These are phyloP conservation scores for Actenoides hombroni DNA, from an alignment of 2,113 vertebrate genomes.

Conservation along the genomic window DNA sequence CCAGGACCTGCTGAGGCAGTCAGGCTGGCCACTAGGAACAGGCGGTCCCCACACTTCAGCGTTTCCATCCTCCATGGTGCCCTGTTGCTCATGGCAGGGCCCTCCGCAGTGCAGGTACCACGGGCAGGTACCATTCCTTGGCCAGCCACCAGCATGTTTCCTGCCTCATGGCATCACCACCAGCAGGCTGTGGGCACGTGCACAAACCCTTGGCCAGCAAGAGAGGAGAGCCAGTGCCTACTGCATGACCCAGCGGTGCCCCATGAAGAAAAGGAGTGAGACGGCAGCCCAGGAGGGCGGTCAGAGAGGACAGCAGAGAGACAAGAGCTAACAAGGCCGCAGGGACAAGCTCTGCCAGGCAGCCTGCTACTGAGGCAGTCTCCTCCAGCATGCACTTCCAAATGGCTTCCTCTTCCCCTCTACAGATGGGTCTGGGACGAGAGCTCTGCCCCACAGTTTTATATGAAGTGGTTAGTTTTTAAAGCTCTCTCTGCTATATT, in stretches of 20 bases:
- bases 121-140: neutral
- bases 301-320: neutral
- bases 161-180: neutral
- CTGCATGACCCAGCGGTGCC: neutral
- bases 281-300: neutral
- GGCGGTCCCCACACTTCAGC: neutral
- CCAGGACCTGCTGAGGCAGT: neutral
- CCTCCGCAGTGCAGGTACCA: fast-evolving
- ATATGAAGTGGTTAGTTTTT: neutral
- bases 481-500: neutral
- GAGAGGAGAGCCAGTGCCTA: neutral
- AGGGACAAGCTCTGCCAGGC: neutral
- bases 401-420: neutral
- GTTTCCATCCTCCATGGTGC: neutral
- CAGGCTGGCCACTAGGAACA: neutral
- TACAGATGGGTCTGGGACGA: fast-evolving
- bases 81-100: fast-evolving
- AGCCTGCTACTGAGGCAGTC: neutral
- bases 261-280: neutral
- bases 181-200: fast-evolving
- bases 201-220: neutral
- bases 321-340: neutral
- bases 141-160: neutral
- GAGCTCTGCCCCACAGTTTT: neutral
- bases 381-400: neutral